These are phyloP conservation scores for Etheostoma cragini DNA, from an alignment of 2,113 vertebrate genomes.

Conservation along the genomic window DNA sequence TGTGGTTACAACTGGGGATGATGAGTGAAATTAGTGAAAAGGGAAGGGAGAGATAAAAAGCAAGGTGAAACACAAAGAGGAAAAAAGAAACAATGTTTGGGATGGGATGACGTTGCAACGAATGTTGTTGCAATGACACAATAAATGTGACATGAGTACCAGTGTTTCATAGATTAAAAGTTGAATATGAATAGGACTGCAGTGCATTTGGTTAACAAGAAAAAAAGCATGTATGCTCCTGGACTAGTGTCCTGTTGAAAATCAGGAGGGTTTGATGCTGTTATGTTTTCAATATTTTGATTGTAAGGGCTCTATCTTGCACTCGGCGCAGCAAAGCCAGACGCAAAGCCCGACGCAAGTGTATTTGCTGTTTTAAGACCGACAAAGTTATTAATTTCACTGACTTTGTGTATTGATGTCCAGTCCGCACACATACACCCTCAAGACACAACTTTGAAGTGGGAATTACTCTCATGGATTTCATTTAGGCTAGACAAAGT, in stretches of 20 bases:
- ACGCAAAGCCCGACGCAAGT: too few relatives aligned
- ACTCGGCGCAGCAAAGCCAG: too few relatives aligned
- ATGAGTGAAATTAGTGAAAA: background rate
- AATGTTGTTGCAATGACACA: constrained; percentile 8
- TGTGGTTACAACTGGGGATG: constrained; percentile 37
- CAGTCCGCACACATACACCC: background rate
- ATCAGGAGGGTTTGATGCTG: background rate
- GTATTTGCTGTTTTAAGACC: too few relatives aligned
- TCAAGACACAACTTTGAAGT: constrained; percentile 1
- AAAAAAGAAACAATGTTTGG: background rate
- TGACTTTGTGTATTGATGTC: background rate
- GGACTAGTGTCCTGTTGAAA: background rate
- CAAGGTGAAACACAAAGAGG: background rate
- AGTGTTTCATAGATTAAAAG: background rate
- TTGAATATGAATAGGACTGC: background rate
- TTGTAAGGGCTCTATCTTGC: background rate
- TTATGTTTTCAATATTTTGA: background rate
- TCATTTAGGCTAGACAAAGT: background rate
- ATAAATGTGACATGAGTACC: background rate
- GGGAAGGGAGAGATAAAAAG: background rate
- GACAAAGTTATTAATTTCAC: background rate
- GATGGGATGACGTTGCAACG: background rate
- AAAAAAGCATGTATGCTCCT: background rate
- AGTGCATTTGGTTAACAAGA: background rate
- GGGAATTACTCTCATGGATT: background rate